Base-by-base conservation (phyloP, 2,888 invertebrate genomes). In the Xestoiulus laeticollis region DNA sequence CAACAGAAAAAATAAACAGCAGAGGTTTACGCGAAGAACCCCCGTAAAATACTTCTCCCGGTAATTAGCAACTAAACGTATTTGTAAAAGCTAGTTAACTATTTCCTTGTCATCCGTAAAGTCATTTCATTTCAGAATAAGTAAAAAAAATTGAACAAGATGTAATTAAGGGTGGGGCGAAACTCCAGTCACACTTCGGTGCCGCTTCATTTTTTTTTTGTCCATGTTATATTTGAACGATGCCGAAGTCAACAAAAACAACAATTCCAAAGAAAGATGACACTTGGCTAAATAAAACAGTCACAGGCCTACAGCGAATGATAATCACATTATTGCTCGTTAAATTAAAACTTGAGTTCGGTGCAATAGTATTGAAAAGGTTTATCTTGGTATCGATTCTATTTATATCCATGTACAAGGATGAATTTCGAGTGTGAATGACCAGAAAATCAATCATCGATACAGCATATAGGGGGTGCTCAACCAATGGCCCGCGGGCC, bases 141-240 rank as follows among this genome's bases (percentile, higher is more conserved):
- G 68, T 19, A 68, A 59, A 59, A 68, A 68, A 68, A 68, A 22
- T 26, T 68, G 26, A 68, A 68, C 68, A 68, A 68, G 68, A 19
- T 68, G 68, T 68, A 68, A 68, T 68, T 68, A 68, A 68, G n/a
- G 68, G 68, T 68, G 26, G 68, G 68, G 68, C 68, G 68, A 68
- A 68, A 68, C 68, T 26, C 26, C 22, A 68, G 68, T 68, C 68
- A 68, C 68, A 68, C 68, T 4, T 68, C 26, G 26, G 22, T 26
- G 68, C 68, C 68, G 68, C 68, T 26, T 22, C 1, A 68, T 6
- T 68, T 68, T 68, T 68, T 68, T 26, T n/a, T 3, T 3, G 48
- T 10, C 33, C 6, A 38, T 5, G 33, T 38, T 38, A 38, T 38
- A 38, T 38, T 38, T 38, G 33, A 38, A 38, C 33, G 33, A 38